Conservation (phyloP, 2,888 invertebrate species). For the Heteropelma amictum region DNA sequence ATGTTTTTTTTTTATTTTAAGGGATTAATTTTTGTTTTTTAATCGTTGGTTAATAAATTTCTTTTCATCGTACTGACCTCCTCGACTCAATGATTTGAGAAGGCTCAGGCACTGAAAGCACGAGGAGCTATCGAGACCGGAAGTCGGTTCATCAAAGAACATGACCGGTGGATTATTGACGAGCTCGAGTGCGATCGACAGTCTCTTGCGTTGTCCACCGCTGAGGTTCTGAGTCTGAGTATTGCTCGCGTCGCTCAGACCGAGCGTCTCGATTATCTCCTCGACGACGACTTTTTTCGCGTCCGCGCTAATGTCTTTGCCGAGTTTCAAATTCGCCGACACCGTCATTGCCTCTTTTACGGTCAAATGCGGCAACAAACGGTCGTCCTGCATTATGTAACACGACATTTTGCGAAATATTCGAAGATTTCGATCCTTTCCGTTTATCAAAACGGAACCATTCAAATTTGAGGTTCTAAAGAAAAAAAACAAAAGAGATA, state of each 20-base stretch:
- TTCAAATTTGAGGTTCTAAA: conserved; percentile 90
- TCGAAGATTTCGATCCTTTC: conserved; percentile 90
- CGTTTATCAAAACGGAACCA: conserved; percentile 92
- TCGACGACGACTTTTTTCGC: conserved; percentile 90
- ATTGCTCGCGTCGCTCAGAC: conserved; percentile 88
- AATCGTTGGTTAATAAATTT: too few relatives aligned
- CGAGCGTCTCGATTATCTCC: conserved; percentile 91
- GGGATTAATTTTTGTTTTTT: neutral
- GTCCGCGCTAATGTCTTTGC: conserved; percentile 85
- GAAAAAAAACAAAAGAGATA: conserved; percentile 52
- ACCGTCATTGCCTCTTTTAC: conserved; percentile 96
- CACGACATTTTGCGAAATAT: conserved; percentile 95
- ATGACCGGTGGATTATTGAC: conserved; percentile 98
- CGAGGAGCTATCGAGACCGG: conserved; percentile 95
- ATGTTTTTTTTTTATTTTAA: too few relatives aligned
- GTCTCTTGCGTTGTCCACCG: conserved; percentile 93
- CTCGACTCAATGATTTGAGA: conserved; percentile 91
- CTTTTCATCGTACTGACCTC: conserved; percentile 79
- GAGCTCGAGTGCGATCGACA: conserved; percentile 94
- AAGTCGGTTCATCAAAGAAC: conserved; percentile 97
- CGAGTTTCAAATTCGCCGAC: conserved; percentile 94
- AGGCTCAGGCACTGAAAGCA: conserved; percentile 95
- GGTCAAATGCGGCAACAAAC: conserved; percentile 91
- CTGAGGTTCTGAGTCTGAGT: conserved; percentile 90
- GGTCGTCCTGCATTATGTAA: conserved; percentile 98